Evolutionary conservation across 1,140 invertebrate species (phyloP).

Genomic region (Lasioglossum baleicum): DNA sequence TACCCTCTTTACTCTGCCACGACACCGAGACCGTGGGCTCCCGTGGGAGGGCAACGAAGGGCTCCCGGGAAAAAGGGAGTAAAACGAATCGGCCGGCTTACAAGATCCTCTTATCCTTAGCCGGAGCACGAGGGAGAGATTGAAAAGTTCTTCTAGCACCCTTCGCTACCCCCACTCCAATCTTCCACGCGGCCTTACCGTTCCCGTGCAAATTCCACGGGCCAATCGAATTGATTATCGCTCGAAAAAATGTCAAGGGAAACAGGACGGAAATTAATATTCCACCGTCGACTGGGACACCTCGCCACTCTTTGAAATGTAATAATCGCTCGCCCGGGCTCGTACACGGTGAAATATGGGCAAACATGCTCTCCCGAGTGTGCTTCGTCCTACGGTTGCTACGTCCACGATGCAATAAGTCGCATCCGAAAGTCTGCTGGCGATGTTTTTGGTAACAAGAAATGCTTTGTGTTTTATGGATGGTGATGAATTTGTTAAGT

Average conservation of each 20-base stretch:
- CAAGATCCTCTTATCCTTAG: constrained; percentile 51
- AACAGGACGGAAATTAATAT: neutral
- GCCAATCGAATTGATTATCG: constrained; percentile 49
- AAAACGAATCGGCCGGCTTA: constrained; percentile 59
- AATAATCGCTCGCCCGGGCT: too few relatives aligned
- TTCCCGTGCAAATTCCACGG: constrained; percentile 45
- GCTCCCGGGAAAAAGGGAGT: constrained; percentile 23
- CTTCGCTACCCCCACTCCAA: too few relatives aligned
- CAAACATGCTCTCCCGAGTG: too few relatives aligned
- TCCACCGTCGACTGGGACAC: neutral
- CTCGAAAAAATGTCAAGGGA: neutral
- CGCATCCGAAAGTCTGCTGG: too few relatives aligned
- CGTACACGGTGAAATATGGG: too few relatives aligned
- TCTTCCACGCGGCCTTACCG: neutral
- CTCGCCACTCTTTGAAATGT: neutral
- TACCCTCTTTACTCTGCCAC: constrained; percentile 54
- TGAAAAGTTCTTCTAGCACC: constrained; percentile 52
- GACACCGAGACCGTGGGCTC: constrained; percentile 37
- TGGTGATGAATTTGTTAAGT: too few relatives aligned
- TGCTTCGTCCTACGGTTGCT: too few relatives aligned
- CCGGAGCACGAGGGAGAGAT: constrained; percentile 44
- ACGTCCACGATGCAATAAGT: too few relatives aligned
- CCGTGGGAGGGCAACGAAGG: neutral
- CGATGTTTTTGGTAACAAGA: too few relatives aligned
- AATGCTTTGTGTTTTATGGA: too few relatives aligned